These are phyloP conservation scores for Pogonus chalceus DNA, from an alignment of 1,140 invertebrate species.

Conservation along the genomic window DNA sequence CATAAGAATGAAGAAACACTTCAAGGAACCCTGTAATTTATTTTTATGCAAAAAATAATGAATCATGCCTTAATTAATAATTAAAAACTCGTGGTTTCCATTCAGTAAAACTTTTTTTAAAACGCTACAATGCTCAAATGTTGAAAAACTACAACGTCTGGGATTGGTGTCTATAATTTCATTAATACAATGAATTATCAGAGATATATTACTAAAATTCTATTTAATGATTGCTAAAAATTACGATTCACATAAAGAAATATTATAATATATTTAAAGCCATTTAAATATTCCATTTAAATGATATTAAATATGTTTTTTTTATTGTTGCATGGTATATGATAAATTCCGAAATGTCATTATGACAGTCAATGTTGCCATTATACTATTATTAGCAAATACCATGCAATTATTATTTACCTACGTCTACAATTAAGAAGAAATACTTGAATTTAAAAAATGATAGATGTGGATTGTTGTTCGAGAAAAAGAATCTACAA, in stretches of 20 bases:
- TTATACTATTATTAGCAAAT: too few species aligned
- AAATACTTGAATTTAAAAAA: too few species aligned
- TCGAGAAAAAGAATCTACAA: too few species aligned
- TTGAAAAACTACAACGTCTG: neutral
- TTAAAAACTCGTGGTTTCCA: constrained; percentile 1
- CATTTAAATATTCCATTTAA: too few species aligned
- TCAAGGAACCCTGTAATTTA: neutral
- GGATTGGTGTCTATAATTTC: neutral
- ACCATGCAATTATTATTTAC: too few species aligned
- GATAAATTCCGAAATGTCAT: too few species aligned
- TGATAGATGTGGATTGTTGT: too few species aligned
- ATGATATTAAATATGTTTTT: too few species aligned
- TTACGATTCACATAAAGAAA: constrained; percentile 5
- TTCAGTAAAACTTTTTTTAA: neutral
- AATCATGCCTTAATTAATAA: neutral
- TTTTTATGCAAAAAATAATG: neutral
- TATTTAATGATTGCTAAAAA: constrained; percentile 3
- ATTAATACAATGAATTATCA: neutral
- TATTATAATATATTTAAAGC: too few species aligned
- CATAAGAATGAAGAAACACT: neutral
- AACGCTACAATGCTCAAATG: neutral
- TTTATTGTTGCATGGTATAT: too few species aligned
- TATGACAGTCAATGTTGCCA: too few species aligned
- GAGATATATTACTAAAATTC: neutral
- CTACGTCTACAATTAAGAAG: too few species aligned